These are phyloP conservation scores for Cisticola juncidis DNA, from an alignment of 2,113 vertebrate species.

Conservation along the genomic window DNA sequence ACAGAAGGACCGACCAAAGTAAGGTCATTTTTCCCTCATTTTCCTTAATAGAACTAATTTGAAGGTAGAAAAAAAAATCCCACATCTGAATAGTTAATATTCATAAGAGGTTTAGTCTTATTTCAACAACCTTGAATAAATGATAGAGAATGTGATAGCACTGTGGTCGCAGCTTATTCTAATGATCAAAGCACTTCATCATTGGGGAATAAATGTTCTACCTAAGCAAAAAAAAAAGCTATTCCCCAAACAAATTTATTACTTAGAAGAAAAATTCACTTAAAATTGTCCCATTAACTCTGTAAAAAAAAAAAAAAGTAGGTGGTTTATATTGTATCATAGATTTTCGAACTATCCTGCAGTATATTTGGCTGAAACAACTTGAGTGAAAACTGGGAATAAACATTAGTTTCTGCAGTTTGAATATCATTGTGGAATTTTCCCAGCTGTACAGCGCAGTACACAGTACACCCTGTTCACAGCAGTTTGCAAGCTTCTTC, in stretches of 20 bases:
- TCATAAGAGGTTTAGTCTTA: constrained; percentile 23
- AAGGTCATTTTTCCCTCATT: background rate
- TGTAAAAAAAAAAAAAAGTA: background rate
- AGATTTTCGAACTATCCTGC: background rate
- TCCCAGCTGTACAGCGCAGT: background rate
- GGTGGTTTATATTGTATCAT: background rate
- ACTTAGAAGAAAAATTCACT: constrained; percentile 17
- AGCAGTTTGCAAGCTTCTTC: background rate
- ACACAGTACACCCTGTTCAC: background rate
- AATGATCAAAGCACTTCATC: constrained; percentile 47
- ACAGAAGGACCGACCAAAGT: fast-evolving
- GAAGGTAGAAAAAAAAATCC: background rate
- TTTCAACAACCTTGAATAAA: constrained; percentile 54
- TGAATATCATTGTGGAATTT: constrained; percentile 2
- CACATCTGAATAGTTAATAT: constrained; percentile 19
- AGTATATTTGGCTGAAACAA: background rate
- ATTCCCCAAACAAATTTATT: constrained; percentile 1
- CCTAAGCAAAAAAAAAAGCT: background rate
- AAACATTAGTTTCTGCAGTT: constrained; percentile 14
- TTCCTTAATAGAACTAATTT: background rate
- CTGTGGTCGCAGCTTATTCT: constrained; percentile 9
- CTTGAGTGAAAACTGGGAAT: background rate
- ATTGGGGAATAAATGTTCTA: constrained; percentile 40
- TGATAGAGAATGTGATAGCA: constrained; percentile 25
- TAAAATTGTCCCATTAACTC: constrained; percentile 16